A percentile compares a stretch with the other conserved stretches of the same genome.
Conservation (phyloP, 1,140 invertebrate genomes). For the Archivesica marissinica region DNA sequence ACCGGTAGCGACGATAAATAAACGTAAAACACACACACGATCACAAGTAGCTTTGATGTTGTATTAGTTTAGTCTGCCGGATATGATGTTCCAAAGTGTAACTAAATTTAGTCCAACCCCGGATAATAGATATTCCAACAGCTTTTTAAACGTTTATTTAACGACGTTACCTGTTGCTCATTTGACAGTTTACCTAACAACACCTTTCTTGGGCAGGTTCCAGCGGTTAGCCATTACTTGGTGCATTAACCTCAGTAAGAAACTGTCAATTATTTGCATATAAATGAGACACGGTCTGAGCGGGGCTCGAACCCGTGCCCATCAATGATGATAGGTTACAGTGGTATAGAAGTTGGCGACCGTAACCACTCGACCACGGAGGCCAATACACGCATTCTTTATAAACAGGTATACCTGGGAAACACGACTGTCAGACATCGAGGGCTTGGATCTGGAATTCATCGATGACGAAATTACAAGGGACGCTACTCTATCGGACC, state of each 20-base stretch:
- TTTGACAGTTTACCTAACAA: too few relatives aligned
- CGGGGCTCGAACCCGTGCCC: background rate
- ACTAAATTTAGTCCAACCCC: too few relatives aligned
- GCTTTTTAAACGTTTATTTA: too few relatives aligned
- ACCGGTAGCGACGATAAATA: too few relatives aligned
- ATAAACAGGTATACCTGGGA: constrained; percentile 90
- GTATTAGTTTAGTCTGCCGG: too few relatives aligned
- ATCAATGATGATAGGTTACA: background rate
- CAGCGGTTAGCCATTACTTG: background rate
- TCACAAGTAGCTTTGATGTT: too few relatives aligned
- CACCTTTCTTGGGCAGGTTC: too few relatives aligned
- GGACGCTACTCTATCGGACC: constrained; percentile 64
- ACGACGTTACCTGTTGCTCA: too few relatives aligned
- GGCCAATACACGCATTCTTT: constrained; percentile 85
- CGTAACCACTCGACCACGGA: background rate
- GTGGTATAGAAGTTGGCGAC: background rate
- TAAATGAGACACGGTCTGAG: background rate
- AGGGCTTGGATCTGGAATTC: constrained; percentile 64
- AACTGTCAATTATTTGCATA: background rate
- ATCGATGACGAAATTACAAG: constrained; percentile 47
- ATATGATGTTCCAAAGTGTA: too few relatives aligned
- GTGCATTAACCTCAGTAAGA: background rate
- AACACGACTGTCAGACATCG: constrained; percentile 59
- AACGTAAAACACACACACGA: too few relatives aligned
- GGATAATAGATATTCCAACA: too few relatives aligned